Percentiles rank a stretch among this genome's conserved stretches.
Evolutionary conservation across 2,888 invertebrate species (phyloP).

Genomic region (Rhagonycha lutea): DNA sequence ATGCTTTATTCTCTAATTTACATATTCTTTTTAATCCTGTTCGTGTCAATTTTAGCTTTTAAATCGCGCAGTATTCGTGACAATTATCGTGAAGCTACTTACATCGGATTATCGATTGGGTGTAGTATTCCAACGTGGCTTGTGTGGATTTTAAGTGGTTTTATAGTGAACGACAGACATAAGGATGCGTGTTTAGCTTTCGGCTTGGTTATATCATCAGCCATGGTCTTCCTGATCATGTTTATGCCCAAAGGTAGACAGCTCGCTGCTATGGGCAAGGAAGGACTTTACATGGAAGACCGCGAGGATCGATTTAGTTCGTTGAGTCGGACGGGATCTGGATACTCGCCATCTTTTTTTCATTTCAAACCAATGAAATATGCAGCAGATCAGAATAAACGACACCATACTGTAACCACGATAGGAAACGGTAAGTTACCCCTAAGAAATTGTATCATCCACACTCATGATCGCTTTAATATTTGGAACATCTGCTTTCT

Average conservation of each 20-base stretch:
- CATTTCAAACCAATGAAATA: constrained; percentile 89
- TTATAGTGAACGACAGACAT: constrained; percentile 76
- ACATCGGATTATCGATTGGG: constrained; percentile 87
- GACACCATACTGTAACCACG: constrained; percentile 48
- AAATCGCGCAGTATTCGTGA: constrained; percentile 88
- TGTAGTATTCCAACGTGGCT: constrained; percentile 86
- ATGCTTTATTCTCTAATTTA: constrained; percentile 80
- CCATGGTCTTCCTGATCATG: constrained; percentile 88
- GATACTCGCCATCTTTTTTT: constrained; percentile 90
- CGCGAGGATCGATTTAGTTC: constrained; percentile 84
- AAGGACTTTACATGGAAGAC: constrained; percentile 81
- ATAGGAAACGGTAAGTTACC: constrained; percentile 45
- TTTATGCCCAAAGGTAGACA: constrained; percentile 92
- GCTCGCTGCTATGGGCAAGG: constrained; percentile 88
- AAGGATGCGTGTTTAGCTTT: constrained; percentile 89
- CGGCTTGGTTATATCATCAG: constrained; percentile 83
- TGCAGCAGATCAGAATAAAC: constrained; percentile 52
- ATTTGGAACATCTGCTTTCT: neutral
- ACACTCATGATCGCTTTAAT: neutral
- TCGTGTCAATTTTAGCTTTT: constrained; percentile 83
- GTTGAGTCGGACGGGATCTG: constrained; percentile 75
- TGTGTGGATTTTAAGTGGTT: constrained; percentile 82
- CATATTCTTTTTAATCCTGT: constrained; percentile 81
- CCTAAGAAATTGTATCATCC: neutral
- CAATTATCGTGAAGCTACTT: constrained; percentile 91